Base-by-base conservation (phyloP, 2,888 invertebrate genomes). In the Pinctada fucata region DNA sequence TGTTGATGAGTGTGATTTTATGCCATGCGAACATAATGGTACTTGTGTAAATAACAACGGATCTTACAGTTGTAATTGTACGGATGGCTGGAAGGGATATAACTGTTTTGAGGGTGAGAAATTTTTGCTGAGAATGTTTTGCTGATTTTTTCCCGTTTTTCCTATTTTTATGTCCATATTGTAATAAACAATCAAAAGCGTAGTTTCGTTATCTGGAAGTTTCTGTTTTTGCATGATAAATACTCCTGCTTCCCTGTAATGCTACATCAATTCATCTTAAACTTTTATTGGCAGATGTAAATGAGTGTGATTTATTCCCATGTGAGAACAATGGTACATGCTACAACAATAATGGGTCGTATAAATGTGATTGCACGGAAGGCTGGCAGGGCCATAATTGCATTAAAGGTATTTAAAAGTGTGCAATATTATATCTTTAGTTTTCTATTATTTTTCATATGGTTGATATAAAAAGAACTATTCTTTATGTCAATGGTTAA, bases 291-390 rank as follows among this genome's bases (percentile, higher is more conserved):
- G 2, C 45, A 84, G 84, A 85, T 81, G 68, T 82, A 10, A 80
- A 85, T 81, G 81, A 83, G 68, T 85, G 85, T 72, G 71, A 80
- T 10, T 64, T 67, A 5, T 78, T 78, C 6, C 84, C 84, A 1
- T 86, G 86, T 82, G 68, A 65, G 6, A 86, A 86, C 79, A 82
- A 82, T 48, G 86, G 81, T 31, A 82, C 80, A 2, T 86, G 86
- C 75, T 79, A 81, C 49, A 83, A 83, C 72, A 83, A 78, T 65
- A 81, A 79, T 8, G 86, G 86, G 3, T 83, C 83, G 1, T 86
- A 84, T 72, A 82, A 77, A n/a, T 86, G 86, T 68, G 64, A 77
- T 45, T 86, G 86, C 80, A 71, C 78, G 3, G 58, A 58, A 2
- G 86, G 86, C 6, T 86, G 84, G 76, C 81, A 78, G 4, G 83